Evolutionary conservation across 1,140 invertebrate species (phyloP).

Genomic region (Bicyclus anynana): DNA sequence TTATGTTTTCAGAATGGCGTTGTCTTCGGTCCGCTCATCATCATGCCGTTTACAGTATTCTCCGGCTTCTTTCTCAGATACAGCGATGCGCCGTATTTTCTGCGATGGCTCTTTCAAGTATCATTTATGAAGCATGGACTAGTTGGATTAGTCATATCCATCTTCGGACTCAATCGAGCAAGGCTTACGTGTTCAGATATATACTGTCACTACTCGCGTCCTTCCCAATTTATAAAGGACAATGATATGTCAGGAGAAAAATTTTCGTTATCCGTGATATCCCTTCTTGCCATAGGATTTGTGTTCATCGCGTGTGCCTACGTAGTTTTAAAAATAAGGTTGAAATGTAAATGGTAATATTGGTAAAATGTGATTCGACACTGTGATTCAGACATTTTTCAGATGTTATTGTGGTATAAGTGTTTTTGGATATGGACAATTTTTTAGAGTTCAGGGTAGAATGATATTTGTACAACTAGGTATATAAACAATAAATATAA

Average conservation of each 20-base stretch:
- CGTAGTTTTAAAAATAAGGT: slow-evolving; percentile 80
- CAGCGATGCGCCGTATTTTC: slow-evolving; percentile 86
- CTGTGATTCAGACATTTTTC: not conserved
- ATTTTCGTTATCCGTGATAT: slow-evolving; percentile 77
- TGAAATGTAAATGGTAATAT: slow-evolving; percentile 75
- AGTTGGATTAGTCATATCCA: slow-evolving; percentile 81
- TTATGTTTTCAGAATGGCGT: slow-evolving; percentile 82
- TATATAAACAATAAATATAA: slow-evolving; percentile 2
- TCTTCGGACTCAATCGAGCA: slow-evolving; percentile 83
- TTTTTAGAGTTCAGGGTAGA: not conserved
- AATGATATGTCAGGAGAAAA: slow-evolving; percentile 85
- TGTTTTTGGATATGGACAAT: not conserved
- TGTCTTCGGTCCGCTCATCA: slow-evolving; percentile 89
- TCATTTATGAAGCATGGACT: slow-evolving; percentile 90
- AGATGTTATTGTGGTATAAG: not conserved
- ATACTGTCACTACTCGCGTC: slow-evolving; percentile 85
- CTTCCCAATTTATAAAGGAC: slow-evolving; percentile 83
- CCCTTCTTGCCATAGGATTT: slow-evolving; percentile 80
- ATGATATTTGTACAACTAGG: not conserved
- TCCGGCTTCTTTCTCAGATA: slow-evolving; percentile 94
- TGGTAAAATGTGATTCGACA: not conserved
- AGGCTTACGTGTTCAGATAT: slow-evolving; percentile 80
- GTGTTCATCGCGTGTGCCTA: slow-evolving; percentile 82
- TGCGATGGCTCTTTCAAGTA: slow-evolving; percentile 92
- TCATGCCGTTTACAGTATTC: slow-evolving; percentile 92